These are phyloP conservation scores for Typhlomys cinereus DNA, from an alignment of 2,113 vertebrate genomes.

Conservation along the genomic window DNA sequence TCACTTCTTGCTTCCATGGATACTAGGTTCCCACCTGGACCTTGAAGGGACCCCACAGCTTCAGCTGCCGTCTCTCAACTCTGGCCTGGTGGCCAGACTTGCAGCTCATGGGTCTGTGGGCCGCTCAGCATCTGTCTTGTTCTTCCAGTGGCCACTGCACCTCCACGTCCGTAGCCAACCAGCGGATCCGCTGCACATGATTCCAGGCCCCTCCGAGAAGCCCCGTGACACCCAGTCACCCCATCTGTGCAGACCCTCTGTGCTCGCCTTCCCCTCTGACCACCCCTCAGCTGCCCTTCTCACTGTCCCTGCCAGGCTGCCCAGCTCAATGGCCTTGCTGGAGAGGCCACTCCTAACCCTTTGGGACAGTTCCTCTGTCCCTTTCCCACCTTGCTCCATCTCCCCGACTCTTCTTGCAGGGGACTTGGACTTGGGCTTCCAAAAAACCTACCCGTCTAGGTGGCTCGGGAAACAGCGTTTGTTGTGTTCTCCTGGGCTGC, in stretches of 20 bases:
- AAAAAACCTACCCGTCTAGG: not conserved
- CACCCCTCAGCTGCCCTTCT: too few relatives aligned
- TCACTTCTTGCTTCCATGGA: not conserved
- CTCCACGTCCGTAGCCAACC: not conserved
- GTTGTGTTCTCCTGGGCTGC: not conserved
- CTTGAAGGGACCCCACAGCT: accelerated
- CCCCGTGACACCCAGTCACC: too few relatives aligned
- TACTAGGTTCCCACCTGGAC: too few relatives aligned
- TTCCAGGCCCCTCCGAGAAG: too few relatives aligned
- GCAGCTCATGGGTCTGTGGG: not conserved
- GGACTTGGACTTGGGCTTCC: not conserved
- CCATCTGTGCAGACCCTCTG: too few relatives aligned
- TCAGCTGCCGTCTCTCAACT: not conserved
- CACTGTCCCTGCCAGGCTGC: not conserved
- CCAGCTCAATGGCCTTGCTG: not conserved
- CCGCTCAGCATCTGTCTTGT: not conserved
- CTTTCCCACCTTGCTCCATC: not conserved
- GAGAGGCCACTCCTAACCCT: not conserved
- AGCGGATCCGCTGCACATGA: too few relatives aligned
- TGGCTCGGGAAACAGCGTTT: not conserved
- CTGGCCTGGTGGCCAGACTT: not conserved
- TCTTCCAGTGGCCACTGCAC: not conserved
- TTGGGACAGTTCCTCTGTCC: not conserved
- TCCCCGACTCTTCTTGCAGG: not conserved
- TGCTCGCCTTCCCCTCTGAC: too few relatives aligned